phyloP scores from a whole-genome alignment of 2,797 vertebrate species.

The Acanthornis magna region DNA sequence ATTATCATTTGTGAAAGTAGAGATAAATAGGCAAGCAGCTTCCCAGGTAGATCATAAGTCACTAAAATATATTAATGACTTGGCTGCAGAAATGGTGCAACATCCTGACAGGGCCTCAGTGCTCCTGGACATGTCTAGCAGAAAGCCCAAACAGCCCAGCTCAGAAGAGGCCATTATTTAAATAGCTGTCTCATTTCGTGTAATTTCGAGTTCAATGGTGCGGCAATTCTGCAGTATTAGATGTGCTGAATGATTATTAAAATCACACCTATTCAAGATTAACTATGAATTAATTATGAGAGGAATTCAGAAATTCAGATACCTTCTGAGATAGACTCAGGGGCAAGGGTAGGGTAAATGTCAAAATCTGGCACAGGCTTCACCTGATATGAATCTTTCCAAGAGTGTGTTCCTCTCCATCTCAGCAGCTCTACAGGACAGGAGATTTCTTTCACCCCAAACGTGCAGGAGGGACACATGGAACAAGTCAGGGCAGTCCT shows the following conservation, averaged over 20 bases:
- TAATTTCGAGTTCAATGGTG: conserved; percentile 63
- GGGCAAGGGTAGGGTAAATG: not conserved
- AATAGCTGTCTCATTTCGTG: conserved; percentile 63
- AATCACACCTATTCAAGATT: conserved; percentile 68
- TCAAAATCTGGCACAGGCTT: conserved; percentile 5
- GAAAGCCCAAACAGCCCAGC: conserved; percentile 22
- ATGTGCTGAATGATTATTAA: conserved; percentile 64
- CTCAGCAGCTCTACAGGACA: not conserved
- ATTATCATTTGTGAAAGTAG: not conserved
- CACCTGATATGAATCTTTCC: not conserved
- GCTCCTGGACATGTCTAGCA: conserved; percentile 23
- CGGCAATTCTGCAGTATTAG: conserved; percentile 60
- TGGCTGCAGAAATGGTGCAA: not conserved
- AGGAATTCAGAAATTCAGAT: conserved; percentile 41
- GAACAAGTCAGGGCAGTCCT: not conserved
- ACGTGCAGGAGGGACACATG: not conserved
- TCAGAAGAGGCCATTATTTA: conserved; percentile 57
- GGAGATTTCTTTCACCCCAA: not conserved
- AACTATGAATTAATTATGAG: conserved; percentile 69
- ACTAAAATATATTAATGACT: not conserved
- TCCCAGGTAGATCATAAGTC: conserved; percentile 10
- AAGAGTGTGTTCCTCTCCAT: not conserved
- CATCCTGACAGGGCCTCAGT: not conserved
- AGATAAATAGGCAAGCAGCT: conserved; percentile 18
- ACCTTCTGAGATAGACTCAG: not conserved